These are phyloP conservation scores for Anthopleura sola DNA, from an alignment of 64 coral and sea anemone genomes.

Conservation along the genomic window DNA sequence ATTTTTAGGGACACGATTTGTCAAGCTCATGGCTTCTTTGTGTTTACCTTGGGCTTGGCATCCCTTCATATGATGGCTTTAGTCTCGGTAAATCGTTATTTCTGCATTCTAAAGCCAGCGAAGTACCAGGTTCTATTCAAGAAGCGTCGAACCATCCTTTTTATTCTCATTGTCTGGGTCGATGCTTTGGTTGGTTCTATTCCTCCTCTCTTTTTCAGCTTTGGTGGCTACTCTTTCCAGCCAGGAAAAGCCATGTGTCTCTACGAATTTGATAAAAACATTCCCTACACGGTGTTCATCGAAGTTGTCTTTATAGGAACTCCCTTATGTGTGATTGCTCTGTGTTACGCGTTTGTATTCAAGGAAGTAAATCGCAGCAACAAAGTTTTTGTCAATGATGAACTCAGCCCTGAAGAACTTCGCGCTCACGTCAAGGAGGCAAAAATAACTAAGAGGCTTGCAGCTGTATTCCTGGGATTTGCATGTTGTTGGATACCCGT, in stretches of 20 bases:
- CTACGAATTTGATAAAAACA: slow-evolving; percentile 50
- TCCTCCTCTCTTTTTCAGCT: slow-evolving; percentile 37
- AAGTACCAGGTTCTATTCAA: slow-evolving; percentile 30
- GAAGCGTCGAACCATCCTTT: slow-evolving; percentile 2
- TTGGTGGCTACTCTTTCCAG: slow-evolving; percentile 42
- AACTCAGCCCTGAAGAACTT: slow-evolving; percentile 7
- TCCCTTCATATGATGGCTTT: slow-evolving; percentile 50
- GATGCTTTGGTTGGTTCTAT: slow-evolving; percentile 33
- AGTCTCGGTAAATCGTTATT: slow-evolving; percentile 61
- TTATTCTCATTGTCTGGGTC: slow-evolving; percentile 27
- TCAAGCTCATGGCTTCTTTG: slow-evolving; percentile 34
- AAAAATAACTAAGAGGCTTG: slow-evolving; percentile 61
- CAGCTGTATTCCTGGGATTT: slow-evolving; percentile 43
- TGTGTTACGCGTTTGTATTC: slow-evolving; percentile 49
- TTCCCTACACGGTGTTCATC: slow-evolving; percentile 35
- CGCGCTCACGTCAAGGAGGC: slow-evolving; percentile 58
- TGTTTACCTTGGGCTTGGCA: slow-evolving; percentile 24
- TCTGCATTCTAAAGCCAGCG: slow-evolving; percentile 41
- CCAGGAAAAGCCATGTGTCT: slow-evolving; percentile 67
- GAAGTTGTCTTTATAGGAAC: slow-evolving; percentile 32
- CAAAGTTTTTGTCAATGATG: slow-evolving; percentile 14
- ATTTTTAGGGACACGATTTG: slow-evolving; percentile 41
- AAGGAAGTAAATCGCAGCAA: slow-evolving; percentile 33
- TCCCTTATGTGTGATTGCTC: slow-evolving; percentile 18
- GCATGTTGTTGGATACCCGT: slow-evolving; percentile 52